Conservation (phyloP, 2,113 vertebrate genomes). For the Furnarius figulus region DNA sequence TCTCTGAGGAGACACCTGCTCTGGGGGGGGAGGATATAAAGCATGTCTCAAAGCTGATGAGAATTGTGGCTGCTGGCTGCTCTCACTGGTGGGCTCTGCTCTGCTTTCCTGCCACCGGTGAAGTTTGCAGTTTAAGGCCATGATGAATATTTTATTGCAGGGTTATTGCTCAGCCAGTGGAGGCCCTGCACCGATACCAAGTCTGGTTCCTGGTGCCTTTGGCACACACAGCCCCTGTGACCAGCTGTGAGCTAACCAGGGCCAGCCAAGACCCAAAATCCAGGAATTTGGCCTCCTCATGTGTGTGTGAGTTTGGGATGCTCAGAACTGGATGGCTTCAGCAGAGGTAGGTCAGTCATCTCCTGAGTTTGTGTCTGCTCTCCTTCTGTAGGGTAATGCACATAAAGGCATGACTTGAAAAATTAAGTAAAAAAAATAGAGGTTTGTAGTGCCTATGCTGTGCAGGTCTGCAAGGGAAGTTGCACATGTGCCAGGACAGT, state of each 20-base stretch:
- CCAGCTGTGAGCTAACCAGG: background rate
- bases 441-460: background rate
- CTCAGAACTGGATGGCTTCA: background rate
- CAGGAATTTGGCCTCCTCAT: background rate
- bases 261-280: background rate
- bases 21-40: background rate
- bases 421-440: background rate
- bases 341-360: background rate
- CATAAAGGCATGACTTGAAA: background rate
- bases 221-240: background rate
- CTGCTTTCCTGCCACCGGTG: background rate
- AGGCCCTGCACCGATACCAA: rapidly evolving
- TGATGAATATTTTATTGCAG: background rate
- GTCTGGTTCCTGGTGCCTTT: background rate
- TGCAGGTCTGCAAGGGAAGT: background rate
- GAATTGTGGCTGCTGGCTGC: background rate
- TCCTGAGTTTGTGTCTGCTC: background rate
- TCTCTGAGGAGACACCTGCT: background rate
- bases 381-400: background rate
- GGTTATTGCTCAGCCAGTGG: background rate
- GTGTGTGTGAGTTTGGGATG: background rate
- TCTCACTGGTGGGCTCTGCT: background rate
- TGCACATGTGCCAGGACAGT: background rate
- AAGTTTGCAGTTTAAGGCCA: background rate
- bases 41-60: background rate